Evolutionary conservation across 2,113 vertebrate genomes (phyloP).

Genomic region (Tragelaphus strepsiceros): DNA sequence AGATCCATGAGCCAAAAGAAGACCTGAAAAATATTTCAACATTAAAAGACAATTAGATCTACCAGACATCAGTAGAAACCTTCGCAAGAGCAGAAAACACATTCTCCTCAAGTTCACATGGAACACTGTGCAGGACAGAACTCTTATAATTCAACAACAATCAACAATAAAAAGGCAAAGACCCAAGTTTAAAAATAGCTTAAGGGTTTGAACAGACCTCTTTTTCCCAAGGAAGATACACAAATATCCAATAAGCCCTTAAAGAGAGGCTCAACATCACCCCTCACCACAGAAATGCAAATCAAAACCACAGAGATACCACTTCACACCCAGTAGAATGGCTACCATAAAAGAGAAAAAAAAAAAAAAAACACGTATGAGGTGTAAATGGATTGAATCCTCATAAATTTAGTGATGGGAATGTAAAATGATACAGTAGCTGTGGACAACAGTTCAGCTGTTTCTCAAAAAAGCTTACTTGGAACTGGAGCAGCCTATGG

Average conservation of each 20-base stretch:
- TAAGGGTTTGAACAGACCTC: neutral
- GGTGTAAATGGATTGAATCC: neutral
- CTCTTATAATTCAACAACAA: neutral
- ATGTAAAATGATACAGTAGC: neutral
- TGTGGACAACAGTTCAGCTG: neutral
- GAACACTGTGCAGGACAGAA: neutral
- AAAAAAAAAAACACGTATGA: neutral
- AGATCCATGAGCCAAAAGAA: neutral
- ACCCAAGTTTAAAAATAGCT: neutral
- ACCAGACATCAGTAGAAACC: neutral
- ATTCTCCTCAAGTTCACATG: neutral
- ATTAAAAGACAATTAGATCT: neutral
- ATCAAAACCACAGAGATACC: neutral
- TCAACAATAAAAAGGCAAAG: neutral
- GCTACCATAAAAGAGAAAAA: neutral
- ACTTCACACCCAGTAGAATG: neutral
- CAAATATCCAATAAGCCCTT: neutral
- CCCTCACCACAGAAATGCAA: neutral
- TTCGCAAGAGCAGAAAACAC: neutral
- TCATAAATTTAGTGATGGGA: neutral
- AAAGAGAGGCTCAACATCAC: neutral
- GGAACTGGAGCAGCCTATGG: neutral
- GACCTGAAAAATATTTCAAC: neutral
- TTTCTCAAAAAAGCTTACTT: neutral
- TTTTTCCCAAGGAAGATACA: neutral